Evolutionary conservation across 2,888 invertebrate species (phyloP).

Genomic region (Sinelater perroti): DNA sequence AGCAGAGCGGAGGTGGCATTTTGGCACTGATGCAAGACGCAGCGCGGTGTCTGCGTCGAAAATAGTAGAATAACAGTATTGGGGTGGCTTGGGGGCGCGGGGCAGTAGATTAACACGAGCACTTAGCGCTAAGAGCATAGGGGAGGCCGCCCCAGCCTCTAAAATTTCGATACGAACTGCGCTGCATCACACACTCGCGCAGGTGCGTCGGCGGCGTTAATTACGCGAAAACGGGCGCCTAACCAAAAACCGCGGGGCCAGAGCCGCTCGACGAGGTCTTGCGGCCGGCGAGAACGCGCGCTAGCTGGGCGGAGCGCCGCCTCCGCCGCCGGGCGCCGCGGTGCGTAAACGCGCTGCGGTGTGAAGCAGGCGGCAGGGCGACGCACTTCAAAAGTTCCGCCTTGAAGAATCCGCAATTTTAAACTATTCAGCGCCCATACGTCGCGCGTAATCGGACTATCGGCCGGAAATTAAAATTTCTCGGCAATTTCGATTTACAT

Average conservation of each 20-base stretch:
- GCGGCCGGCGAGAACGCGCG: too few relatives aligned
- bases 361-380: constrained; percentile 22
- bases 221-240: neutral
- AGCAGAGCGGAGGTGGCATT: constrained; percentile 18
- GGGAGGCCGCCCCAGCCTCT: constrained; percentile 44
- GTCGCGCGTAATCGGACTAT: constrained; percentile 34
- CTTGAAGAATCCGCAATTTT: constrained; percentile 32
- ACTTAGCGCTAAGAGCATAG: constrained; percentile 58
- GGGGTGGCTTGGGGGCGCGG: constrained; percentile 48
- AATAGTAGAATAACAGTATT: constrained; percentile 53
- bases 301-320: too few relatives aligned
- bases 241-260: too few relatives aligned
- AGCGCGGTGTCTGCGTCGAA: constrained; percentile 41
- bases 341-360: constrained; percentile 11
- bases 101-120: constrained; percentile 56
- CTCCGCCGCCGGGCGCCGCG: too few relatives aligned
- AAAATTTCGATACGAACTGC: constrained; percentile 36
- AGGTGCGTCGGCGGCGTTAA: constrained; percentile 17
- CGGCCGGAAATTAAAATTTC: constrained; percentile 49
- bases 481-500: constrained; percentile 38
- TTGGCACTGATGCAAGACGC: constrained; percentile 39
- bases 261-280: too few relatives aligned
- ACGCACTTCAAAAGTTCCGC: constrained; percentile 28
- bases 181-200: constrained; percentile 26
- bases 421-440: constrained; percentile 31